phyloP scores from a whole-genome alignment of 2,888 invertebrate genomes.

The Lepidocyrtinus sp. region DNA sequence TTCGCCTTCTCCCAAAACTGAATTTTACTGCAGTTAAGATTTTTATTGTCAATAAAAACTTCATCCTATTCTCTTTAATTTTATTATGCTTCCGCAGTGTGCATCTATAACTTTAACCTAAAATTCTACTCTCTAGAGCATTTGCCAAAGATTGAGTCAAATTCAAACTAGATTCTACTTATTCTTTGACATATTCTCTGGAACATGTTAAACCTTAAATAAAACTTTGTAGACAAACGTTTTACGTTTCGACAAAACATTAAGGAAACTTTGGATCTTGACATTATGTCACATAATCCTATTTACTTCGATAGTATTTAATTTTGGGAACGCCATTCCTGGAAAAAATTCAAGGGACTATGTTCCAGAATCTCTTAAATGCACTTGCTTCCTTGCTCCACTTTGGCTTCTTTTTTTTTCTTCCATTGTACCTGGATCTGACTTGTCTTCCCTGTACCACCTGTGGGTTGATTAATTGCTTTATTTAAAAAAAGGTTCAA shows the following conservation, averaged over 20 bases:
- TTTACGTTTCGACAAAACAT: neutral
- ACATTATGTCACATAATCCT: too few relatives aligned
- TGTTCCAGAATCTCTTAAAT: constrained; percentile 8
- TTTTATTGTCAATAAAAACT: neutral
- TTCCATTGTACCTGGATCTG: neutral
- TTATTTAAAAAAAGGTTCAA: constrained; percentile 9
- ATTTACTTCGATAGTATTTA: too few relatives aligned
- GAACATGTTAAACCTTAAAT: neutral
- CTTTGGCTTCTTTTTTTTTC: neutral
- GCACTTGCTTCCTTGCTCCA: neutral
- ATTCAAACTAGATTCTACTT: too few relatives aligned
- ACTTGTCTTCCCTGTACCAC: constrained; percentile 4
- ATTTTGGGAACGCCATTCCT: too few relatives aligned
- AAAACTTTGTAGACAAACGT: neutral
- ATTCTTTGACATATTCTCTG: too few relatives aligned
- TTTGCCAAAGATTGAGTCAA: too few relatives aligned
- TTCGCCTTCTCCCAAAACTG: too few relatives aligned
- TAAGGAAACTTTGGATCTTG: neutral
- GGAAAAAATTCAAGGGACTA: neutral
- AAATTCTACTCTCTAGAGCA: too few relatives aligned
- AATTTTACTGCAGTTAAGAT: too few relatives aligned
- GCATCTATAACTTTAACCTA: too few relatives aligned
- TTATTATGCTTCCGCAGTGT: too few relatives aligned
- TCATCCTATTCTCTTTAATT: too few relatives aligned
- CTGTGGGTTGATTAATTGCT: constrained; percentile 47